phyloP scores from a whole-genome alignment of 2,113 vertebrate species.

The Perca schrenkii region DNA sequence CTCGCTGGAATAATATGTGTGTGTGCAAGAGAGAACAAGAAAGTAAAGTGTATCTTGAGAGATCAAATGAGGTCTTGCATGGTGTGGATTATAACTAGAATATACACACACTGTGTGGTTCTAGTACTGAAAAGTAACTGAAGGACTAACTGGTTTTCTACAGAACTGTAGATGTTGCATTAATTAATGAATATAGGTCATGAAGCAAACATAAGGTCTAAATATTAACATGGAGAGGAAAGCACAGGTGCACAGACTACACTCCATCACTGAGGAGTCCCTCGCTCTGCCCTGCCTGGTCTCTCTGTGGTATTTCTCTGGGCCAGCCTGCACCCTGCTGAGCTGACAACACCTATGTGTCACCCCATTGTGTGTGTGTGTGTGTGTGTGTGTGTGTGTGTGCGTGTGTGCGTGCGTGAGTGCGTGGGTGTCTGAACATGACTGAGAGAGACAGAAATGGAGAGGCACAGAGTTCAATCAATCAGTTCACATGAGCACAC shows the following conservation, averaged over 20 bases:
- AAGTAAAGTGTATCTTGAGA: not conserved
- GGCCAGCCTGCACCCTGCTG: slow-evolving; percentile 48
- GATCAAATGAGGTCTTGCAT: not conserved
- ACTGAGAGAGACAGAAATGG: slow-evolving; percentile 30
- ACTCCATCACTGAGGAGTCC: slow-evolving; percentile 30
- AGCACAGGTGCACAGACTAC: slow-evolving; percentile 19
- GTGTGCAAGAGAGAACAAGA: not conserved
- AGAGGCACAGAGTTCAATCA: slow-evolving; percentile 42
- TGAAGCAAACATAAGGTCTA: slow-evolving; percentile 8
- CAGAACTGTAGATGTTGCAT: not conserved
- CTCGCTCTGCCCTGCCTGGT: not conserved
- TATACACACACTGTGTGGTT: not conserved
- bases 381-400: slow-evolving; percentile 15
- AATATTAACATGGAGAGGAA: not conserved
- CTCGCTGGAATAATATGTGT: not conserved
- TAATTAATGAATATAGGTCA: slow-evolving; percentile 4
- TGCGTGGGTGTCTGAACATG: slow-evolving; percentile 11
- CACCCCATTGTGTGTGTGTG: slow-evolving; percentile 6
- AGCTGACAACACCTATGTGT: slow-evolving; percentile 61
- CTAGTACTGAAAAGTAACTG: not conserved
- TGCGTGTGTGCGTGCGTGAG: slow-evolving; percentile 13
- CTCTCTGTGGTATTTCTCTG: slow-evolving; percentile 44
- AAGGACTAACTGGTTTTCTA: not conserved
- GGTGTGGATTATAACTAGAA: not conserved
- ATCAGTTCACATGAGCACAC: slow-evolving; percentile 29